Percentiles rank a stretch among this genome's conserved stretches.
Evolutionary conservation across 2,113 vertebrate species (phyloP).

Genomic region (Grammomys surdaster): DNA sequence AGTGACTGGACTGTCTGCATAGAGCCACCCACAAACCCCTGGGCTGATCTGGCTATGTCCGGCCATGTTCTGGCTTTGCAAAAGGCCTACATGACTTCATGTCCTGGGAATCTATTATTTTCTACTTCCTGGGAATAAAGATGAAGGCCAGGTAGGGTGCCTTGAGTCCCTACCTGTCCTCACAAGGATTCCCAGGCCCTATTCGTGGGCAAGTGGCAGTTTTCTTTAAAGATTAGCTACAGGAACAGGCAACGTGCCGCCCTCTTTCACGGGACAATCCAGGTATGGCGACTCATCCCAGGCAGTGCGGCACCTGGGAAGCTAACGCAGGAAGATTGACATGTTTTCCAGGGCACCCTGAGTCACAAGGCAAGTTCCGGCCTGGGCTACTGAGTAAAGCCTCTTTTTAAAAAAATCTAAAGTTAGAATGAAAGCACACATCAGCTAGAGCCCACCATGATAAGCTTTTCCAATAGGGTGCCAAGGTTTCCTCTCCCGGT

Average conservation of each 20-base stretch:
- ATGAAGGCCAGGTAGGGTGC: not conserved
- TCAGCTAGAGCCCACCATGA: not conserved
- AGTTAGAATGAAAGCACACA: not conserved
- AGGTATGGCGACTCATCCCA: not conserved
- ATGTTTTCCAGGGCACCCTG: not conserved
- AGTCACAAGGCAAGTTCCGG: not conserved
- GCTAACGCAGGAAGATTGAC: not conserved
- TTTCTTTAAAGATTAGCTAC: not conserved
- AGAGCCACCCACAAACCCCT: not conserved
- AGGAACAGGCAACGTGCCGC: not conserved
- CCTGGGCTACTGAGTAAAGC: not conserved
- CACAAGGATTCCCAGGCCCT: not conserved
- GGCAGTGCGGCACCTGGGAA: not conserved
- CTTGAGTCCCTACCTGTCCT: not conserved
- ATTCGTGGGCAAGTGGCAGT: not conserved
- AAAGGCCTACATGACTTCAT: not conserved
- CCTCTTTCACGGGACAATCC: conserved; percentile 19
- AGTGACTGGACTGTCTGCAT: not conserved
- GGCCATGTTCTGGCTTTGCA: not conserved
- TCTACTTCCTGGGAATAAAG: not conserved
- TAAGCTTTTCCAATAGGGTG: not conserved
- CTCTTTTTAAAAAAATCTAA: not conserved
- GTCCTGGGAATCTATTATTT: not conserved
- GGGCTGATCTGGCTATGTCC: not conserved
- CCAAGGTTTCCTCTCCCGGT: too few relatives aligned